A percentile compares a stretch with the other conserved stretches of the same genome.
Conservation (phyloP, 2,888 invertebrate species). For the Tipula helvola region DNA sequence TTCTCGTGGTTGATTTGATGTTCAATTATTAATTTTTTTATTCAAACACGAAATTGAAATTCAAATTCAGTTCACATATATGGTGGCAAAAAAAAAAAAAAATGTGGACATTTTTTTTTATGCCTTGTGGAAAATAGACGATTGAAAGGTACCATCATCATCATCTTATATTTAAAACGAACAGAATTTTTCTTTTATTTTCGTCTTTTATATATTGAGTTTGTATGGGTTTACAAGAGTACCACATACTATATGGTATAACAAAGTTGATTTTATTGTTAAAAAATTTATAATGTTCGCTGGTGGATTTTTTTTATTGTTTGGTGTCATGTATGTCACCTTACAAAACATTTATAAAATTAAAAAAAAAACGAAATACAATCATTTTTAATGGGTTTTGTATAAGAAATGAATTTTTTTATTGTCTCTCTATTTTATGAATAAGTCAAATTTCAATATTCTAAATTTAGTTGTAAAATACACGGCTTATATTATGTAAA, state of each 20-base stretch:
- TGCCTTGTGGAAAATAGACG: not conserved
- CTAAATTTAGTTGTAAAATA: not conserved
- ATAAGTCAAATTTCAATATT: not conserved
- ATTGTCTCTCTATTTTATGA: not conserved
- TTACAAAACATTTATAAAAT: not conserved
- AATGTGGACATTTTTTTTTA: not conserved
- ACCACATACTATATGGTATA: not conserved
- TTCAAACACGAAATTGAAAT: conserved; percentile 6
- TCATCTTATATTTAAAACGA: conserved; percentile 4
- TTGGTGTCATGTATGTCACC: not conserved
- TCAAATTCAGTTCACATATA: conserved; percentile 12
- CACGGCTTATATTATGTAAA: not conserved
- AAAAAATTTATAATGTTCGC: not conserved
- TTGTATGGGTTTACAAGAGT: not conserved
- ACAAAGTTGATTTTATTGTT: conserved; percentile 4
- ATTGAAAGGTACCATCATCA: conserved; percentile 4
- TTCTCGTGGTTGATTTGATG: conserved; percentile 13
- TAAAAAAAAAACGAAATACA: not conserved
- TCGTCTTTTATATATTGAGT: not conserved
- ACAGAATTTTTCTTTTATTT: not conserved
- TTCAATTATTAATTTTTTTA: conserved; percentile 12
- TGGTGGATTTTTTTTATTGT: not conserved
- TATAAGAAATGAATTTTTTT: not conserved
- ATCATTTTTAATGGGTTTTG: not conserved
- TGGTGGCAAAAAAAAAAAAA: not conserved